phyloP scores from a whole-genome alignment of 1,140 invertebrate species.

The Pantala flavescens region DNA sequence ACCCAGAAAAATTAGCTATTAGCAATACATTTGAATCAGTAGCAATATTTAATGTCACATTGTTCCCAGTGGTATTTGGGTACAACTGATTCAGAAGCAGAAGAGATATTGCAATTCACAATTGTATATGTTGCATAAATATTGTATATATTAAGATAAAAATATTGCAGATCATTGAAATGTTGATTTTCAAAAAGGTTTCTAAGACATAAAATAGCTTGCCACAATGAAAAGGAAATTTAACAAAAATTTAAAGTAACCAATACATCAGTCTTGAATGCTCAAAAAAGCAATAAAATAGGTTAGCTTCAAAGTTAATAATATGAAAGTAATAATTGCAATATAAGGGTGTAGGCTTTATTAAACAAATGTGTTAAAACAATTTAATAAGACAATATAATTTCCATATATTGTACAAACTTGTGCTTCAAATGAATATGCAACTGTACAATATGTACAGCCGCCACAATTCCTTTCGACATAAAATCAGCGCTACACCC shows the following conservation, averaged over 20 bases:
- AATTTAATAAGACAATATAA: neutral
- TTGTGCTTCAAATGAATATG: constrained; percentile 3
- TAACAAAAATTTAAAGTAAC: neutral
- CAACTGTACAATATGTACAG: neutral
- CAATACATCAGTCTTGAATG: neutral
- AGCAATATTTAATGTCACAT: no score
- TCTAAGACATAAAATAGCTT: no score
- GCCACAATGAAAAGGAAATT: neutral
- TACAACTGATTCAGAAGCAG: no score
- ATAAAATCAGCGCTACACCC: neutral
- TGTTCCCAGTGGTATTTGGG: no score
- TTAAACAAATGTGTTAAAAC: neutral
- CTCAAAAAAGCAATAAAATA: neutral
- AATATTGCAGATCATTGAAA: no score
- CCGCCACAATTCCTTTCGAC: neutral
- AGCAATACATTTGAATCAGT: no score
- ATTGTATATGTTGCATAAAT: no score
- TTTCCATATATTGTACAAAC: constrained; percentile 7
- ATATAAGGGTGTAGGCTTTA: neutral
- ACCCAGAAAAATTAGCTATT: no score
- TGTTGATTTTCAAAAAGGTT: no score
- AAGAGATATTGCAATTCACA: no score
- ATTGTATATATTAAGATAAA: no score
- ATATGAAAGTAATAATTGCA: neutral
- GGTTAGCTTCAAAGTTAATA: neutral